Percentiles rank a stretch among this genome's conserved stretches.
Evolutionary conservation across 2,888 invertebrate species (phyloP).

Genomic region (Apotomis turbidana): DNA sequence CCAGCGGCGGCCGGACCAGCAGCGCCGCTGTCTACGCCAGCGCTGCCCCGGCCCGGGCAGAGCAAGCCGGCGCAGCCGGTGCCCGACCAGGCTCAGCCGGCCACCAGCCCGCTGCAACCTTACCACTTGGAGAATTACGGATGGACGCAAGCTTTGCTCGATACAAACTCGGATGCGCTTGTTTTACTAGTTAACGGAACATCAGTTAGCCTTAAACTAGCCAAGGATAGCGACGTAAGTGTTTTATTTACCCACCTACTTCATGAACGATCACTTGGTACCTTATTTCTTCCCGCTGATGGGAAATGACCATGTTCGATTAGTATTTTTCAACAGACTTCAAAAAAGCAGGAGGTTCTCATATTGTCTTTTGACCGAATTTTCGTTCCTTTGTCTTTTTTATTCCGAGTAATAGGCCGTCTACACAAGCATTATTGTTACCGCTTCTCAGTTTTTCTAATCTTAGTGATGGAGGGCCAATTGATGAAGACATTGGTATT

Average conservation of each 20-base stretch:
- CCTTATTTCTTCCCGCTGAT: no score
- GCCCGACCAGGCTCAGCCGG: neutral
- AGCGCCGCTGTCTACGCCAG: neutral
- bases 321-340: no score
- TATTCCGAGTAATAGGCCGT: no score
- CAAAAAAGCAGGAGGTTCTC: no score
- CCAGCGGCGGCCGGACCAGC: no score
- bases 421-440: no score
- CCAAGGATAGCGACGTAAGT: slow-evolving; percentile 58
- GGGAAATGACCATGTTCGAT: no score
- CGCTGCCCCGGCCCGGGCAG: neutral
- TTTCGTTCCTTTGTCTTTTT: no score
- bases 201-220: slow-evolving; percentile 56
- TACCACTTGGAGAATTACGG: slow-evolving; percentile 60
- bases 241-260: neutral
- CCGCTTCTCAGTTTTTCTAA: no score
- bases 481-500: neutral
- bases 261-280: no score
- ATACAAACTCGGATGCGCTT: slow-evolving; percentile 52
- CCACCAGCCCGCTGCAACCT: slow-evolving; percentile 42
- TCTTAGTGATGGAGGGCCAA: no score
- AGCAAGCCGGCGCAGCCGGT: slow-evolving; percentile 7
- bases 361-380: no score
- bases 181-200: slow-evolving; percentile 58
- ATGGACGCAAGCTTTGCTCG: slow-evolving; percentile 61